Conservation (phyloP, 2,113 vertebrate species). For the Pollimyrus isidori region DNA sequence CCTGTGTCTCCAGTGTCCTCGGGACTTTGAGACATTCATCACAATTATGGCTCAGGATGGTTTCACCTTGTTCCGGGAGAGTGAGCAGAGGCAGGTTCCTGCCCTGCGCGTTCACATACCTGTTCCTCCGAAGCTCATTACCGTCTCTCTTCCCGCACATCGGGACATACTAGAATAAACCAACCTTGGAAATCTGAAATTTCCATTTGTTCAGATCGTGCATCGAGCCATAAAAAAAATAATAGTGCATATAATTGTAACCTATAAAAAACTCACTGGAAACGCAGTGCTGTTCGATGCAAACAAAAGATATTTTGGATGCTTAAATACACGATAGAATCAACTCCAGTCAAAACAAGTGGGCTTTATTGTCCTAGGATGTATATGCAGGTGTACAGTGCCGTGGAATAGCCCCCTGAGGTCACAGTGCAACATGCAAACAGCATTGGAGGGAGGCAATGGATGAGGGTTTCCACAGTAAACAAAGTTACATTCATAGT, state of each 20-base stretch:
- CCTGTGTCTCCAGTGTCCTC: background rate
- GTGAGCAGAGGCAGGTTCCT: background rate
- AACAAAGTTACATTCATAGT: background rate
- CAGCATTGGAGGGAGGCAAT: too few relatives aligned
- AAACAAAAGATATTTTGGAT: background rate
- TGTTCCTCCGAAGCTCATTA: background rate
- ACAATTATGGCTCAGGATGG: background rate
- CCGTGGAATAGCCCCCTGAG: background rate
- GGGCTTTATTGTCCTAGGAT: background rate
- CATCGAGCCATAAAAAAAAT: background rate
- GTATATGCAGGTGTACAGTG: background rate
- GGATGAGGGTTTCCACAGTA: background rate
- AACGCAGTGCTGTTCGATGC: background rate
- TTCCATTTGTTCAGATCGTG: background rate
- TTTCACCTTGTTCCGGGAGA: constrained; percentile 1
- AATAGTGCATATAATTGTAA: background rate
- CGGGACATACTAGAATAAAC: background rate
- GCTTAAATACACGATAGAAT: background rate
- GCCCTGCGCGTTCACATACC: background rate
- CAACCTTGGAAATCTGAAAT: background rate
- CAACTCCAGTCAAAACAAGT: background rate
- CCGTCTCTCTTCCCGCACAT: background rate
- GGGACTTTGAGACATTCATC: background rate
- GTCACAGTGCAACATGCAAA: background rate
- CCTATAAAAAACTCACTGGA: background rate